Conservation (phyloP, 2,888 invertebrate species). For the Megamerina dolium region DNA sequence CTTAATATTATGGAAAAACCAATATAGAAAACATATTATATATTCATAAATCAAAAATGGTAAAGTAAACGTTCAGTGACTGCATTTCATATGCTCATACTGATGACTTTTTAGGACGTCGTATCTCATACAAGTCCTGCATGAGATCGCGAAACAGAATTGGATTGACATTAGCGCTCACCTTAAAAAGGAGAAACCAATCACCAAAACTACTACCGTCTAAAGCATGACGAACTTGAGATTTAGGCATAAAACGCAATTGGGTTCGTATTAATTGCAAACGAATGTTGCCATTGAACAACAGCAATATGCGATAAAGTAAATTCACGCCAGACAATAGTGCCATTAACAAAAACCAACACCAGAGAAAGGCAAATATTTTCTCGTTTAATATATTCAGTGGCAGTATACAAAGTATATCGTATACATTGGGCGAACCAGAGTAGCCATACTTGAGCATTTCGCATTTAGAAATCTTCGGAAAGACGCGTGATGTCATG, state of each 20-base stretch:
- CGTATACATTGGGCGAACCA: constrained; percentile 72
- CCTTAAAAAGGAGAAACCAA: constrained; percentile 70
- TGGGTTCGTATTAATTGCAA: constrained; percentile 32
- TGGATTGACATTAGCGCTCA: constrained; percentile 71
- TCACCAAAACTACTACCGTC: constrained; percentile 57
- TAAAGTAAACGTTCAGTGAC: too few relatives aligned
- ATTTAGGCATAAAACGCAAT: constrained; percentile 30
- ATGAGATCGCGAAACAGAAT: constrained; percentile 61
- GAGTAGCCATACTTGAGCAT: constrained; percentile 82
- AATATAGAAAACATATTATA: too few relatives aligned
- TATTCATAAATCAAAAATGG: too few relatives aligned
- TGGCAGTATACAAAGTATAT: constrained; percentile 70
- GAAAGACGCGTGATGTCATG: constrained; percentile 42
- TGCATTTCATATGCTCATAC: too few relatives aligned
- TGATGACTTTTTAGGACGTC: not conserved
- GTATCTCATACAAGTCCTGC: constrained; percentile 45
- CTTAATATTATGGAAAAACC: too few relatives aligned
- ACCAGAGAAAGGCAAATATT: constrained; percentile 68
- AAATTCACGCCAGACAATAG: constrained; percentile 59
- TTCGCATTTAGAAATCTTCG: constrained; percentile 78
- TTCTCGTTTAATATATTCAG: constrained; percentile 76
- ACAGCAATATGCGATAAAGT: constrained; percentile 58
- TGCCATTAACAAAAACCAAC: constrained; percentile 65
- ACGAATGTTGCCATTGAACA: constrained; percentile 50
- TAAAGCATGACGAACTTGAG: constrained; percentile 25